Conservation (phyloP, 2,888 invertebrate genomes). For the Oscheius sp. region DNA sequence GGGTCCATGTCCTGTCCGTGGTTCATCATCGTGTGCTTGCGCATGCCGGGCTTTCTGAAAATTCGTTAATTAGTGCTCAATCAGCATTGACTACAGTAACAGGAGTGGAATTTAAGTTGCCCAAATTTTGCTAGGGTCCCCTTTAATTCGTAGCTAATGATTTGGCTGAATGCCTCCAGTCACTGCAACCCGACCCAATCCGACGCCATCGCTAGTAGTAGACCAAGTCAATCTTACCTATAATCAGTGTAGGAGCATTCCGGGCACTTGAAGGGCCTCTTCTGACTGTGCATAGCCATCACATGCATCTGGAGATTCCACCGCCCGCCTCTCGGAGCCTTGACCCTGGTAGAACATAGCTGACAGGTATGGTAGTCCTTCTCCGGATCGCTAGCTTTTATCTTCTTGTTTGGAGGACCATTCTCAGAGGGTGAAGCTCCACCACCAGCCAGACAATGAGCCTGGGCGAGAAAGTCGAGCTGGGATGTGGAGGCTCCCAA, state of each 20-base stretch:
- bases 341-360: constrained; percentile 46
- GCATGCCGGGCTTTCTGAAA: constrained; percentile 48
- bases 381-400: constrained; percentile 19
- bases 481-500: constrained; percentile 6
- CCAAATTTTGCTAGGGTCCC: no score
- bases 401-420: constrained; percentile 24
- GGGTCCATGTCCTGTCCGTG: constrained; percentile 50
- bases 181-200: no score
- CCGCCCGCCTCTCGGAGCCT: constrained; percentile 50
- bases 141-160: no score
- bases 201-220: no score
- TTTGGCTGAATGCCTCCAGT: no score
- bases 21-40: constrained; percentile 43
- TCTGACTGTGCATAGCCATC: constrained; percentile 51
- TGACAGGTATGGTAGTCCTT: constrained; percentile 49
- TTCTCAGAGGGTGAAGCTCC: constrained; percentile 18
- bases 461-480: constrained; percentile 37
- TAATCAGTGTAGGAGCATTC: constrained; percentile 48
- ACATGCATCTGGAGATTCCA: constrained; percentile 60
- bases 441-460: constrained; percentile 17
- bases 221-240: constrained; percentile 11
- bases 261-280: constrained; percentile 44
- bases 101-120: no score
- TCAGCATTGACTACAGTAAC: no score
- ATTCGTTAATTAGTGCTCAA: no score